These are phyloP conservation scores for Eurystomus gularis DNA, from an alignment of 2,113 vertebrate genomes.

Conservation along the genomic window DNA sequence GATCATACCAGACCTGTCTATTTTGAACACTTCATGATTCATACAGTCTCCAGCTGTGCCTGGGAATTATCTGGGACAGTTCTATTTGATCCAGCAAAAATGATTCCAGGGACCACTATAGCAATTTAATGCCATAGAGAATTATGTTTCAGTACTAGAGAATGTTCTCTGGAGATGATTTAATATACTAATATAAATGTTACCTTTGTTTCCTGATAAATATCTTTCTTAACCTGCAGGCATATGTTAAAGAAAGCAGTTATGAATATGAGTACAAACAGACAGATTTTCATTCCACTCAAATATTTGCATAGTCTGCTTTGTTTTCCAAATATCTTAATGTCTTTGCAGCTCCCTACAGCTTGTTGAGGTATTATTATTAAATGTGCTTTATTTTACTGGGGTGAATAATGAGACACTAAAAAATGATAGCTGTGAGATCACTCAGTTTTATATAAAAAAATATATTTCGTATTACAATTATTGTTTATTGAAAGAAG, in stretches of 20 bases:
- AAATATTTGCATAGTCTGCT: neutral
- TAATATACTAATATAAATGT: neutral
- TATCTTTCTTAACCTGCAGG: neutral
- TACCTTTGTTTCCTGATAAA: neutral
- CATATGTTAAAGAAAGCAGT: neutral
- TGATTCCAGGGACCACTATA: neutral
- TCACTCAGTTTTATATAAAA: conserved; percentile 14
- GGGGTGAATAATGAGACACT: neutral
- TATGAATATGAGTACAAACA: neutral
- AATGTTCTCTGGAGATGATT: neutral
- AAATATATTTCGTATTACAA: neutral
- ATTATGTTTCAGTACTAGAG: neutral
- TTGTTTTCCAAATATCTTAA: neutral
- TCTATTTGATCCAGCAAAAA: neutral
- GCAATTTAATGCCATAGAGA: neutral
- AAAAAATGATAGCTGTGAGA: neutral
- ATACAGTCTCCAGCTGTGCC: neutral
- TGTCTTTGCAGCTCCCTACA: neutral
- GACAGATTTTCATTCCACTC: neutral
- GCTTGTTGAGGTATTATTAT: neutral
- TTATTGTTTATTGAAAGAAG: neutral
- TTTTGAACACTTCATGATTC: neutral
- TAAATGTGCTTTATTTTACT: neutral
- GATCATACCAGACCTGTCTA: neutral
- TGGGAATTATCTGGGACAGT: conserved; percentile 8